Conservation (phyloP, 2,113 vertebrate genomes). For the Oreocharis arfaki region DNA sequence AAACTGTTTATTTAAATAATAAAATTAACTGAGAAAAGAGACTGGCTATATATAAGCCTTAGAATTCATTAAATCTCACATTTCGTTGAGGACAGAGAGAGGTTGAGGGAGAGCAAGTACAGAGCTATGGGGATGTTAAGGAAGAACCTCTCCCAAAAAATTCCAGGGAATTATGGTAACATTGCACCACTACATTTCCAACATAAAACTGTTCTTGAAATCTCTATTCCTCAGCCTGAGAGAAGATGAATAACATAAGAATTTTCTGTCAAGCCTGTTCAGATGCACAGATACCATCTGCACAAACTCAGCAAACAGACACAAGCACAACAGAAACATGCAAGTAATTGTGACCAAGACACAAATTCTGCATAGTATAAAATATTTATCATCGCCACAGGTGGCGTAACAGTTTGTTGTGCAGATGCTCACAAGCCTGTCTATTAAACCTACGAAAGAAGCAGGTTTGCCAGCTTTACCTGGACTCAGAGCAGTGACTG, state of each 20-base stretch:
- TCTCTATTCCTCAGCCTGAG: neutral
- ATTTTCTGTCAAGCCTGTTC: neutral
- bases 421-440: neutral
- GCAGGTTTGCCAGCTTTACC: neutral
- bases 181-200: neutral
- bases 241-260: neutral
- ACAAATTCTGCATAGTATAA: neutral
- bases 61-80: neutral
- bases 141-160: neutral
- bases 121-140: neutral
- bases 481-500: neutral
- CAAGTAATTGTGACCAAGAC: neutral
- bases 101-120: neutral
- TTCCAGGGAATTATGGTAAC: neutral
- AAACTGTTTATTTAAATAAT: neutral
- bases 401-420: constrained; percentile 16
- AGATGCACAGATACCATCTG: neutral
- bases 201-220: neutral
- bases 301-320: neutral
- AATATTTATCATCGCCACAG: constrained; percentile 13
- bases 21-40: neutral
- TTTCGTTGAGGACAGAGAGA: neutral
- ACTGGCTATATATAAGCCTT: neutral
- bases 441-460: neutral
- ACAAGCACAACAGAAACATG: neutral